Conservation (phyloP, 1,140 invertebrate species). For the Calycopis cecrops region DNA sequence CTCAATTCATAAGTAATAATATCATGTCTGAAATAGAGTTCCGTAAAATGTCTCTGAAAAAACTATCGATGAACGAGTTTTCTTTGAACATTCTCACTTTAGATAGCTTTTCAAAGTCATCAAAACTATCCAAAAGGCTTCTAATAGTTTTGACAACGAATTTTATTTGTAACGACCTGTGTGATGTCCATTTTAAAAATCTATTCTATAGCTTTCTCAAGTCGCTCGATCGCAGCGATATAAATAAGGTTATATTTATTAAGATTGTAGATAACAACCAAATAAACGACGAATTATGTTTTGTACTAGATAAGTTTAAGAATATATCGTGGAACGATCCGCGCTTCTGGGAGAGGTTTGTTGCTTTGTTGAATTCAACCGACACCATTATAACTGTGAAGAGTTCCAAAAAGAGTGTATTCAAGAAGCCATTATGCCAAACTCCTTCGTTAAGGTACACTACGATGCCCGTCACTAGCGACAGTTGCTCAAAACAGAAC, state of each 20-base stretch:
- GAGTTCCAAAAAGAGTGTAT: slow-evolving; percentile 60
- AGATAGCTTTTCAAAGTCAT: slow-evolving; percentile 69
- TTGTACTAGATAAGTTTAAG: slow-evolving; percentile 66
- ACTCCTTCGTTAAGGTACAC: slow-evolving; percentile 65
- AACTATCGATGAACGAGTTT: slow-evolving; percentile 49
- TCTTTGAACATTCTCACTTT: slow-evolving; percentile 64
- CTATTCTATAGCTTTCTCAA: slow-evolving; percentile 70
- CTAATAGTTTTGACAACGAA: slow-evolving; percentile 67
- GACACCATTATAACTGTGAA: slow-evolving; percentile 70
- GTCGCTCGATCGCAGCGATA: slow-evolving; percentile 61
- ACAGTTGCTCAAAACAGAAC: slow-evolving; percentile 68
- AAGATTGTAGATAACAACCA: slow-evolving; percentile 66
- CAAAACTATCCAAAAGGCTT: slow-evolving; percentile 68
- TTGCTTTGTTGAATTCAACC: slow-evolving; percentile 61
- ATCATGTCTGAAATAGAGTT: slow-evolving; percentile 86
- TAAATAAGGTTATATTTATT: slow-evolving; percentile 68
- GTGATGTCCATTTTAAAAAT: slow-evolving; percentile 68
- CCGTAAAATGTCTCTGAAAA: slow-evolving; percentile 65
- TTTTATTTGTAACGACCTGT: slow-evolving; percentile 67
- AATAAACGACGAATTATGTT: slow-evolving; percentile 65
- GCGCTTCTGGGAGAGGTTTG: slow-evolving; percentile 65
- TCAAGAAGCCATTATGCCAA: slow-evolving; percentile 66
- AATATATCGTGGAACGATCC: slow-evolving; percentile 64
- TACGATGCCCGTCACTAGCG: slow-evolving; percentile 67
- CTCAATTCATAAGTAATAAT: slow-evolving; percentile 85